Conservation (phyloP, 2,113 vertebrate genomes). For the Nestor notabilis region DNA sequence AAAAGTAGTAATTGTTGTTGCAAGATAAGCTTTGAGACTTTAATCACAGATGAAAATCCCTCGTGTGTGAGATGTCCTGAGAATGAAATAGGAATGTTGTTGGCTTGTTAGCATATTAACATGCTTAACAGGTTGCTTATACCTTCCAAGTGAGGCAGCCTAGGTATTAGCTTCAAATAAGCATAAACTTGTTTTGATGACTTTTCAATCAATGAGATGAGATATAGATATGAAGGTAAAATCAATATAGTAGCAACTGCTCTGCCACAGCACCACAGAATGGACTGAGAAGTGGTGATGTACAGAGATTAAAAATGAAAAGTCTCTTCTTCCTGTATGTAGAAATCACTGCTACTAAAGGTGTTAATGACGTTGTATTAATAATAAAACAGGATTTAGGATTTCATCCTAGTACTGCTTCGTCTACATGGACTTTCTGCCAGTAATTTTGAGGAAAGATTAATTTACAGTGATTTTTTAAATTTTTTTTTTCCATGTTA, state of each 20-base stretch:
- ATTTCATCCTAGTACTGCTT: slow-evolving; percentile 9
- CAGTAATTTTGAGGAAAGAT: slow-evolving; percentile 29
- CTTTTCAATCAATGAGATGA: background rate
- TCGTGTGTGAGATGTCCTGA: background rate
- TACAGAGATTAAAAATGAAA: slow-evolving; percentile 17
- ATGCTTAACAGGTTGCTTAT: background rate
- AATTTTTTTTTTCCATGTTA: background rate
- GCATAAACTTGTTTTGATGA: background rate
- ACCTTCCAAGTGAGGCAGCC: background rate
- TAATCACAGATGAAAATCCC: background rate
- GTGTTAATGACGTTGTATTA: slow-evolving; percentile 39
- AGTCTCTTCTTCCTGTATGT: background rate
- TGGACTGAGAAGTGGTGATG: fast-evolving
- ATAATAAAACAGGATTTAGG: background rate
- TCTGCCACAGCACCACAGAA: background rate
- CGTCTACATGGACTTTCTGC: background rate
- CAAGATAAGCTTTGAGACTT: background rate
- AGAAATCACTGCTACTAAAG: background rate
- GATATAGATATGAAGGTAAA: background rate
- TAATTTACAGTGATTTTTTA: background rate
- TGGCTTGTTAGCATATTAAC: background rate
- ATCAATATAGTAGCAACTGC: background rate
- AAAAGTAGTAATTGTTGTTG: background rate
- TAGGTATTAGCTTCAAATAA: background rate
- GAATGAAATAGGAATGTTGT: background rate